phyloP scores from a whole-genome alignment of 2,797 vertebrate genomes.

The Leuciscus waleckii region DNA sequence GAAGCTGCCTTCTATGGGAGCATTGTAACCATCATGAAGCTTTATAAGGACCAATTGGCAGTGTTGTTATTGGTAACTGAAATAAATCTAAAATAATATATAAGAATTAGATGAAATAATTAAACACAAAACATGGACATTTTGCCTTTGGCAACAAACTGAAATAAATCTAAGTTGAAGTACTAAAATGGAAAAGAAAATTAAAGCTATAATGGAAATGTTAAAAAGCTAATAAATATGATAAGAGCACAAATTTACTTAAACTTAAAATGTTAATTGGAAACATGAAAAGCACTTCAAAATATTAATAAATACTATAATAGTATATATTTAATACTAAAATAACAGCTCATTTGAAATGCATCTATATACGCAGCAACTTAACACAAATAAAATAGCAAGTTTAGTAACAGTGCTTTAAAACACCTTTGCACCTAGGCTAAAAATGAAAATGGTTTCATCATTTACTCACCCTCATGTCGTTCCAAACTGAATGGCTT shows the following conservation, averaged over 20 bases:
- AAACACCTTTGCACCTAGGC: not conserved
- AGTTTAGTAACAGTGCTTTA: not conserved
- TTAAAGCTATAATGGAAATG: not conserved
- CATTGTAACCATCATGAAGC: not conserved
- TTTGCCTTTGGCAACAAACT: not conserved
- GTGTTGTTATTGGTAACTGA: not conserved
- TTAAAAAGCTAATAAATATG: not conserved
- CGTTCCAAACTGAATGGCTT: not conserved
- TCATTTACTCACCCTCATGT: not conserved
- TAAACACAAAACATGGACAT: too few species aligned
- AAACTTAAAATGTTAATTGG: not conserved
- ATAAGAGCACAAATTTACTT: not conserved
- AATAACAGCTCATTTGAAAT: not conserved
- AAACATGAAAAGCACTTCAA: too few species aligned
- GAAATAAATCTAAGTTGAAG: not conserved
- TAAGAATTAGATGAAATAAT: not conserved
- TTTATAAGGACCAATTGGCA: not conserved
- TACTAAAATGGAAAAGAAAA: not conserved
- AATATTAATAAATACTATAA: not conserved
- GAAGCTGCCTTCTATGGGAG: not conserved
- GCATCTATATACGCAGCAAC: not conserved
- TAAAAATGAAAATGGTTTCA: not conserved
- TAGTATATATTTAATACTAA: not conserved
- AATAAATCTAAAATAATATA: not conserved
- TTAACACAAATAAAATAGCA: not conserved